Conservation (phyloP, 2,888 invertebrate species). For the Oeneis ivallda region DNA sequence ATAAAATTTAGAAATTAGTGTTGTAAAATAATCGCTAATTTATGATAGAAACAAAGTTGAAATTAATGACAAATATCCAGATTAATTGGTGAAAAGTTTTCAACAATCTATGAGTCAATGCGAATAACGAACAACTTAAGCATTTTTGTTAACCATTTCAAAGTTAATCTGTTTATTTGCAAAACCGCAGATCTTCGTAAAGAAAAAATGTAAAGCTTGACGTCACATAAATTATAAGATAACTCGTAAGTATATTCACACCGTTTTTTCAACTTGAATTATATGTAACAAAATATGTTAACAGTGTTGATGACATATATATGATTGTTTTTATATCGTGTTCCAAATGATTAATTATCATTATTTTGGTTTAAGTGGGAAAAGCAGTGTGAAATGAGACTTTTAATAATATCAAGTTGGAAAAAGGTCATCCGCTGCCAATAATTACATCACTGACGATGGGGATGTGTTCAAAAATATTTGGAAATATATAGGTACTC, state of each 20-base stretch:
- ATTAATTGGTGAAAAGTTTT: slow-evolving; percentile 11
- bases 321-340: slow-evolving; percentile 19
- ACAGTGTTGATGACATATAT: slow-evolving; percentile 30
- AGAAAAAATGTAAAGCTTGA: slow-evolving; percentile 50
- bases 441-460: slow-evolving; percentile 51
- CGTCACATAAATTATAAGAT: slow-evolving; percentile 46
- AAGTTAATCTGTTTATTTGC: slow-evolving; percentile 46
- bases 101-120: not conserved
- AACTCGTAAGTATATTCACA: slow-evolving; percentile 35
- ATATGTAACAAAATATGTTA: slow-evolving; percentile 39
- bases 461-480: not conserved
- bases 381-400: slow-evolving; percentile 37
- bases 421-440: slow-evolving; percentile 64
- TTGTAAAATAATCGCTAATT: slow-evolving; percentile 39
- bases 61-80: slow-evolving; percentile 37
- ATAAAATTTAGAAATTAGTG: slow-evolving; percentile 36
- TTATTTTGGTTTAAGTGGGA: slow-evolving; percentile 23
- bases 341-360: slow-evolving; percentile 16
- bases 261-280: slow-evolving; percentile 68
- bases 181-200: slow-evolving; percentile 39
- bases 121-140: not conserved
- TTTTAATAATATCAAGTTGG: slow-evolving; percentile 59
- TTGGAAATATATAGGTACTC: not conserved
- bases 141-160: not conserved
- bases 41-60: slow-evolving; percentile 40